Evolutionary conservation across 2,888 invertebrate species (phyloP).

Genomic region (Mechanitis messenoides): DNA sequence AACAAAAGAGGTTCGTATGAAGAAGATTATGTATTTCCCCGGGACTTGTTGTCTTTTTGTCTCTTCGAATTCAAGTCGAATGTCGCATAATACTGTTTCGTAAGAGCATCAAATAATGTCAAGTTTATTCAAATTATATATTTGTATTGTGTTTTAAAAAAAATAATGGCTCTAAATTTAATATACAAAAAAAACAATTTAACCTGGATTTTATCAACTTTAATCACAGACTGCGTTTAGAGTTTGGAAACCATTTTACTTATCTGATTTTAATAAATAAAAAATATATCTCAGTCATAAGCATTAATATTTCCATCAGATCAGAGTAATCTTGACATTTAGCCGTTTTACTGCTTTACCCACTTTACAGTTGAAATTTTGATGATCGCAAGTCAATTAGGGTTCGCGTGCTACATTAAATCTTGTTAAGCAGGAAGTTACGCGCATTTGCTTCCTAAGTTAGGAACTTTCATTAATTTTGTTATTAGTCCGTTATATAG

Average conservation of each 20-base stretch:
- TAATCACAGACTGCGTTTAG: no score
- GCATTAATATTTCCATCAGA: constrained; percentile 12
- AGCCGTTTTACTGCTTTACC: constrained; percentile 18
- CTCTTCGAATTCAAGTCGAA: constrained; percentile 14
- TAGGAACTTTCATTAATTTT: constrained; percentile 1
- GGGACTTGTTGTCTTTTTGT: constrained; percentile 17
- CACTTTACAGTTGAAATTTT: constrained; percentile 20
- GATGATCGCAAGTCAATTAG: constrained; percentile 19
- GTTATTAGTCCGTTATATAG: no score
- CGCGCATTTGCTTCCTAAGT: constrained; percentile 1
- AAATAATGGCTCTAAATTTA: no score
- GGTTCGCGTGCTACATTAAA: constrained; percentile 14
- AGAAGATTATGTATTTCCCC: constrained; percentile 15
- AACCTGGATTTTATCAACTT: no score
- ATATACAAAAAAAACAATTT: no score
- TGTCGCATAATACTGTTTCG: not conserved
- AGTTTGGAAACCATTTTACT: no score
- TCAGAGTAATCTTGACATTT: constrained; percentile 18
- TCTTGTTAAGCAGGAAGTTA: constrained; percentile 11
- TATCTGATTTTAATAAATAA: not conserved
- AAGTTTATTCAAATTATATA: not conserved
- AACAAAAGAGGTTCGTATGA: constrained; percentile 18
- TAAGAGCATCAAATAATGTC: not conserved
- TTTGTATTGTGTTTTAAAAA: no score
- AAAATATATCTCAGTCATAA: constrained; percentile 8